Evolutionary conservation across 2,113 vertebrate species (phyloP).

Genomic region (Plotosus lineatus): DNA sequence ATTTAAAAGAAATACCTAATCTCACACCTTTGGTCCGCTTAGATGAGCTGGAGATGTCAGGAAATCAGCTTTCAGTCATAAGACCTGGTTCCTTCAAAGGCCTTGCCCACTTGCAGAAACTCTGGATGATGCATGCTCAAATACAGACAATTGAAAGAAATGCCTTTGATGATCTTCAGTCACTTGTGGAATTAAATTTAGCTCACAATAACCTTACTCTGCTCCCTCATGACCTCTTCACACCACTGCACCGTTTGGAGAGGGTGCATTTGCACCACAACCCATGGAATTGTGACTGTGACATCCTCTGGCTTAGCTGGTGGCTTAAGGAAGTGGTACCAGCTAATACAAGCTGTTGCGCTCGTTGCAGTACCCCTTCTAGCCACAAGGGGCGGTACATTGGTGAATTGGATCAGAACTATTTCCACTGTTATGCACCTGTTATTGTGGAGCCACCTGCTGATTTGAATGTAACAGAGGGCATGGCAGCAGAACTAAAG

Average conservation of each 20-base stretch:
- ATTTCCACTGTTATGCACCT: conserved; percentile 96
- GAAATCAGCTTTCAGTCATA: conserved; percentile 91
- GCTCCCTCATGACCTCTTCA: conserved; percentile 98
- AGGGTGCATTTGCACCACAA: conserved; percentile 98
- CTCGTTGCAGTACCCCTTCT: conserved; percentile 89
- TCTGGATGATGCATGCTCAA: conserved; percentile 99
- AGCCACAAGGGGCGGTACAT: conserved; percentile 95
- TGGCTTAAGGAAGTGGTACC: conserved; percentile 99
- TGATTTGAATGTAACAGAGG: conserved; percentile 97
- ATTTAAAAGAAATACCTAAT: conserved; percentile 97
- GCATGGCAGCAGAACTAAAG: conserved; percentile 95
- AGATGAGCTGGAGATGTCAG: conserved; percentile 98
- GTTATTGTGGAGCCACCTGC: conserved; percentile 97
- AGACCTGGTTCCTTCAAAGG: conserved; percentile 96
- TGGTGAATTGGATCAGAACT: conserved; percentile 95
- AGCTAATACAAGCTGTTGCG: conserved; percentile 97
- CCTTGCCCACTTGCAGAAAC: conserved; percentile 96
- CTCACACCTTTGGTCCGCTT: conserved; percentile 93
- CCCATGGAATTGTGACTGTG: conserved; percentile 99
- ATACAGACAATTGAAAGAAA: conserved; percentile 98
- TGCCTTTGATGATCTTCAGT: conserved; percentile 97
- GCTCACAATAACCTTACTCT: conserved; percentile 97
- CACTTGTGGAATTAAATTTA: conserved; percentile 95
- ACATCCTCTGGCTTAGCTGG: conserved; percentile 98
- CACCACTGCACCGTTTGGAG: conserved; percentile 92